Percentiles rank a stretch among this genome's conserved stretches.
Conservation (phyloP, 2,888 invertebrate genomes). For the Rhamphomyia laevipes region DNA sequence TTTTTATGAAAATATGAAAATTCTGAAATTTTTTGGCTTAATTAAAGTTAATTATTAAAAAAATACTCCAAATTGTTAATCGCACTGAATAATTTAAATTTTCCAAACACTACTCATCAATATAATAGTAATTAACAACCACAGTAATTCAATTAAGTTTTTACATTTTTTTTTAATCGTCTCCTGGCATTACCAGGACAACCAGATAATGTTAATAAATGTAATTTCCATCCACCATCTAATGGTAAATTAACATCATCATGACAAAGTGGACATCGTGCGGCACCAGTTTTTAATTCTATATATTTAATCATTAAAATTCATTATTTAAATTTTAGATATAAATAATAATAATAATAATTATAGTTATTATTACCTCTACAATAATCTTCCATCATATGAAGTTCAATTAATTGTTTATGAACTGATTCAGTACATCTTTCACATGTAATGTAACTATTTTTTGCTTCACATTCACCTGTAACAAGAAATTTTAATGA, state of each 20-base stretch:
- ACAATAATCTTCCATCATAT: slow-evolving; percentile 50
- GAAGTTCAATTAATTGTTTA: slow-evolving; percentile 48
- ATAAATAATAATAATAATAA: not conserved
- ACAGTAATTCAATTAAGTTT: not conserved
- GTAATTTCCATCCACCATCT: slow-evolving; percentile 66
- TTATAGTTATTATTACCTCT: slow-evolving; percentile 40
- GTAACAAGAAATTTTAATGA: slow-evolving; percentile 13
- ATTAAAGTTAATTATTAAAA: too few relatives aligned
- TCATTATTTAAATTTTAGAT: not conserved
- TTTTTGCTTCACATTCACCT: slow-evolving; percentile 63
- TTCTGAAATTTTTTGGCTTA: not conserved
- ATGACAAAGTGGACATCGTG: slow-evolving; percentile 79
- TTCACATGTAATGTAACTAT: slow-evolving; percentile 57
- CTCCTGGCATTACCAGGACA: slow-evolving; percentile 38
- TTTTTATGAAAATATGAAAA: too few relatives aligned
- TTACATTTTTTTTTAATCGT: slow-evolving; percentile 23
- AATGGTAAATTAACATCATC: slow-evolving; percentile 62
- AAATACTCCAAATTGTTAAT: too few relatives aligned
- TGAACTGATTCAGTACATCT: slow-evolving; percentile 62
- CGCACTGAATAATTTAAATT: too few relatives aligned
- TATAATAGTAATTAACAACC: too few relatives aligned
- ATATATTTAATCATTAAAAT: not conserved
- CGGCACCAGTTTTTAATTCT: slow-evolving; percentile 45
- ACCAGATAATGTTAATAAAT: slow-evolving; percentile 41
- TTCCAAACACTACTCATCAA: too few relatives aligned